Evolutionary conservation across 2,113 vertebrate species (phyloP), one percentile per base, ranked within the genome.

Genomic region (Stictonetta naevosa): DNA sequence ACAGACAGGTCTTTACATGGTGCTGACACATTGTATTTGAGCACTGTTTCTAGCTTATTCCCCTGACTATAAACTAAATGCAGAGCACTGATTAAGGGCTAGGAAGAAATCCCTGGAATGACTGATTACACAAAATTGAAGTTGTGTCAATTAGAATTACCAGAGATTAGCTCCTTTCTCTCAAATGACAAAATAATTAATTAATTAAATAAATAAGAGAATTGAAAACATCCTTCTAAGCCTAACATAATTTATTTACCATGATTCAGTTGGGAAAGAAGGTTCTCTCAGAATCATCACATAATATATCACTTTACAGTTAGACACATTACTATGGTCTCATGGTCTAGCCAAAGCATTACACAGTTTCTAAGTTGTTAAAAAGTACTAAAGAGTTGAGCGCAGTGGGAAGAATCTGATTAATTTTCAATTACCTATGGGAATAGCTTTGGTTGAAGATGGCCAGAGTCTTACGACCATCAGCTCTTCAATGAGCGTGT

Each of bases 71-170:
- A 83, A 86, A 85, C 42, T 85, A 58, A 89, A 89, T 6, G 5
- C 4, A 88, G 10, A 85, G 9, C 23, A 44, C 38, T 1, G 1
- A 81, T 75, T 86, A 82, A 78, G 29, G 36, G 56, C 69, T 62
- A 62, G 17, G 17, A 83, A 87, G 31, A 90, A 94, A 89, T 77
- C 53, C 85, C 72, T 85, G 67, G 87, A 93, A 52, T 46, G 9
- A 82, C 33, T n/a, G 63, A 68, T 90, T 88, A 91, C 4, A 6
- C 55, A 77, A 63, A 94, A 92, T 6, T 20, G 3, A 64, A 88
- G 55, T n/a, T 80, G 28, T 81, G 60, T 81, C 67, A 77, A 71
- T 94, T 86, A 74, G 55, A 83, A 94, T 90, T 88, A 78, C 26
- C 29, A 55, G 50, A 78, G 79, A 94, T 94, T 83, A 88, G 52